Conservation (phyloP, 2,888 invertebrate genomes). For the Torymus tubicola region DNA sequence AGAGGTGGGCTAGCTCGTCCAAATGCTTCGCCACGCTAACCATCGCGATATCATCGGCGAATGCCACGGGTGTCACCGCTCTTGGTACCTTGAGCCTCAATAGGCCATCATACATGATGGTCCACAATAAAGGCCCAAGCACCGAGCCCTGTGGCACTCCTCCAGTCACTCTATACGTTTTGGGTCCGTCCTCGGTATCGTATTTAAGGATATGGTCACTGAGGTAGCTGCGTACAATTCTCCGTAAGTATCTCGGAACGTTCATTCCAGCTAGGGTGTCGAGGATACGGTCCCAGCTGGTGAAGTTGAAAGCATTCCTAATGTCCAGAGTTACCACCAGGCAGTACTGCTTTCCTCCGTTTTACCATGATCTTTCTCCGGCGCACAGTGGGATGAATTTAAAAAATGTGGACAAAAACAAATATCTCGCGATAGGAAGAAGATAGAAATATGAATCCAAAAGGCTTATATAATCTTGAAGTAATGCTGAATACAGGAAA, state of each 20-base stretch:
- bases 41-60: conserved; percentile 13
- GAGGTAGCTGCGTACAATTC: conserved; percentile 56
- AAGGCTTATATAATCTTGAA: too few relatives aligned
- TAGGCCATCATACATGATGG: background rate
- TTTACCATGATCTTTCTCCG: too few relatives aligned
- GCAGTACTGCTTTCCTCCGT: too few relatives aligned
- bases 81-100: background rate
- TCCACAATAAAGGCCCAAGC: background rate
- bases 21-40: conserved; percentile 10
- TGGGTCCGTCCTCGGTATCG: conserved; percentile 37
- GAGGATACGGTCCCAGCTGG: conserved; percentile 18
- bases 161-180: background rate
- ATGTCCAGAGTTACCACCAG: too few relatives aligned
- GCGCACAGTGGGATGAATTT: too few relatives aligned
- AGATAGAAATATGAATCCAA: too few relatives aligned
- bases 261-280: background rate
- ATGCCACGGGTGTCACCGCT: background rate
- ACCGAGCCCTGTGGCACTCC: background rate
- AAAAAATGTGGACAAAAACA: too few relatives aligned
- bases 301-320: too few relatives aligned
- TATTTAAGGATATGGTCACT: conserved; percentile 48
- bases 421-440: too few relatives aligned
- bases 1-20: background rate
- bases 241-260: conserved; percentile 51
- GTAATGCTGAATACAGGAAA: too few relatives aligned